phyloP scores from a whole-genome alignment of 2,888 invertebrate species.

The Amiota mariae region DNA sequence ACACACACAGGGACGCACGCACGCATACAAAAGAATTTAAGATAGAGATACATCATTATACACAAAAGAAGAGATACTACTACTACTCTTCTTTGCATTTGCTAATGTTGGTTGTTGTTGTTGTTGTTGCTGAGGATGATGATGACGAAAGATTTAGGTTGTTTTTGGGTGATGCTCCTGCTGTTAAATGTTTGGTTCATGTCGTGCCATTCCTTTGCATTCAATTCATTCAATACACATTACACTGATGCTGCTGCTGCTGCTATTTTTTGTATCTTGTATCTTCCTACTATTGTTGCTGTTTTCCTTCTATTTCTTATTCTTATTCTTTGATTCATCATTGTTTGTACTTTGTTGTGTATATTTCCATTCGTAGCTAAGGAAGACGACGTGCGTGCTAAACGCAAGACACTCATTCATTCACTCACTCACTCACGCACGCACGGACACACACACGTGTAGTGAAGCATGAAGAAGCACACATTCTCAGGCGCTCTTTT shows the following conservation, averaged over 20 bases:
- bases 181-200: conserved; percentile 1
- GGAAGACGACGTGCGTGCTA: too few relatives aligned
- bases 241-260: too few relatives aligned
- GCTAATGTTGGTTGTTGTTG: background rate
- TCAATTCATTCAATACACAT: conserved; percentile 14
- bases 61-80: background rate
- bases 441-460: too few relatives aligned
- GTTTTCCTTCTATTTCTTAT: background rate
- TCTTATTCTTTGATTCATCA: too few relatives aligned
- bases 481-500: conserved; percentile 8
- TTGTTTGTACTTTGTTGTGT: too few relatives aligned
- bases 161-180: conserved; percentile 40
- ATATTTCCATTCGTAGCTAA: too few relatives aligned
- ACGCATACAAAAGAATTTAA: too few relatives aligned
- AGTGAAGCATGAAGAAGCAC: background rate
- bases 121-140: conserved; percentile 7
- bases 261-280: conserved; percentile 11
- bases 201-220: conserved; percentile 13
- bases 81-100: background rate
- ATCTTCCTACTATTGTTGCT: background rate
- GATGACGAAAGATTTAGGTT: conserved; percentile 13
- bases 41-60: too few relatives aligned
- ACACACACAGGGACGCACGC: background rate
- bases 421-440: conserved; percentile 59
- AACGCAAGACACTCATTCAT: conserved; percentile 62